Evolutionary conservation across 2,113 vertebrate species (phyloP).

Genomic region (Lonchura striata): DNA sequence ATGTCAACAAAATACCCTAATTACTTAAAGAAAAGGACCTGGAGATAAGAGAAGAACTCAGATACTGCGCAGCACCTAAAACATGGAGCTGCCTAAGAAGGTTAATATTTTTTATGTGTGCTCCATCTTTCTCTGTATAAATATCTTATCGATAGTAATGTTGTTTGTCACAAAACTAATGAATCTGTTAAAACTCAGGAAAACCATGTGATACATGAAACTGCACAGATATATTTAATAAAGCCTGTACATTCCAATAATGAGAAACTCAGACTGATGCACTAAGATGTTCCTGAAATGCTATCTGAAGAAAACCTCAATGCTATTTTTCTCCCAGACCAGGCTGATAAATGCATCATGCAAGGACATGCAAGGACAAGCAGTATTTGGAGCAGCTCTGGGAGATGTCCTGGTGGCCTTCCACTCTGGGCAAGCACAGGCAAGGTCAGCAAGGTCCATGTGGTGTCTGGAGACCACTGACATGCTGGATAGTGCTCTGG

Average conservation of each 20-base stretch:
- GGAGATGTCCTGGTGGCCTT: background rate
- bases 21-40: background rate
- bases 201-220: constrained; percentile 38
- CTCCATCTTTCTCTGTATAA: background rate
- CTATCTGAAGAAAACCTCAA: background rate
- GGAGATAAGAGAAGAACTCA: background rate
- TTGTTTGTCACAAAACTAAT: constrained; percentile 28
- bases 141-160: background rate
- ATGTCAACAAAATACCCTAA: background rate
- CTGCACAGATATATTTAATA: constrained; percentile 39
- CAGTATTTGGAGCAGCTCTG: background rate
- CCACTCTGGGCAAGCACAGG: background rate
- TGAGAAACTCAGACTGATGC: background rate
- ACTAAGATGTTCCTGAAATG: background rate
- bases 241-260: background rate
- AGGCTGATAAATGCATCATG: background rate
- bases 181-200: constrained; percentile 7
- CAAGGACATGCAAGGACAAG: background rate
- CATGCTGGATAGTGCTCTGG: background rate
- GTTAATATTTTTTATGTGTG: background rate
- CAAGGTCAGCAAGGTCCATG: background rate
- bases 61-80: background rate
- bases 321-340: background rate
- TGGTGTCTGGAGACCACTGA: background rate
- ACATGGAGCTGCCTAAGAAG: background rate